Base-by-base conservation (phyloP, 2,113 vertebrate genomes). In the Lepisosteus oculatus region DNA sequence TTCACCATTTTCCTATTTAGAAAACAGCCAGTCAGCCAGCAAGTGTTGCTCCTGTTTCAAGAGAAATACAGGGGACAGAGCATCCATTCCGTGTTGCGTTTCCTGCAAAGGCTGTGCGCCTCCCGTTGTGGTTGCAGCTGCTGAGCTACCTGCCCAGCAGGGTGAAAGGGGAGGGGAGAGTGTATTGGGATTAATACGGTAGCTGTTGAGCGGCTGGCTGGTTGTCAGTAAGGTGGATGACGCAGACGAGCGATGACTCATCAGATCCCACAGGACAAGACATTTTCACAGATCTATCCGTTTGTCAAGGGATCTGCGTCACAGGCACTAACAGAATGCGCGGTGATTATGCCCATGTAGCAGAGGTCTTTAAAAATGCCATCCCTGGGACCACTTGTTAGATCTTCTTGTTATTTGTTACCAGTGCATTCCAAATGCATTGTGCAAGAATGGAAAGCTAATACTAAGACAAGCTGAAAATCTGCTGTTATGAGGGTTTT, bases 161-260 rank as follows among this genome's bases (percentile, higher is more conserved):
- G 29, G 29, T 29, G 29, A 29, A 29, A 29, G 29, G 29, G 29
- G 29, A 29, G 29, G 29, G 29, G 29, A 29, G 29, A 29, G 29
- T 4, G 12, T 13, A n/a, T 59, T 29, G 6, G n/a, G 55, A 9
- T 57, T 29, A 68, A 69, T 59, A 57, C 17, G 41, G 41, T 9
- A 62, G n/a, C 57, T 47, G 8, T 61, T 13, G 8, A 8, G 43
- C 13, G 9, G 15, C 43, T 41, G 5, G 6, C 43, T 68, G 3
- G 29, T 57, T 72, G 65, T 70, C 41, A 57, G 61, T 14, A 4
- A 55, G 47, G 47, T 43, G 56, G 73, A 78, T 76, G 77, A 81
- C 73, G 77, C 75, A 76, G 61, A 68, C 67, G 29, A 42, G 43
- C 41, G 61, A 76, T 85, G 82, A 84, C 72, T 84, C 84, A 85